Base-by-base conservation (phyloP, 2,797 vertebrate species). In the Glossophaga mutica region DNA sequence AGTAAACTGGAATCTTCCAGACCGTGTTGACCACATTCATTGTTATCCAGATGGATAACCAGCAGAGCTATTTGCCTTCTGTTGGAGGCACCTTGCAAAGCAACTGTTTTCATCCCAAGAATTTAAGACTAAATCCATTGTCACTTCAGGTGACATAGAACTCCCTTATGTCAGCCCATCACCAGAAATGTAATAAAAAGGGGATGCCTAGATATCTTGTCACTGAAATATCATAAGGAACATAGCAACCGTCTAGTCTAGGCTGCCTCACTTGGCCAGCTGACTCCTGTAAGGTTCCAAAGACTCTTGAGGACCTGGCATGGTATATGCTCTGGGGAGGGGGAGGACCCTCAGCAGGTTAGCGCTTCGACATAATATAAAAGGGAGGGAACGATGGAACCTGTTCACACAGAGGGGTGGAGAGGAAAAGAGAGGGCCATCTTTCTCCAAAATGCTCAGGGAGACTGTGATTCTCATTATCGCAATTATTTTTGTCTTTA, bases 61-160 rank as follows among this genome's bases (percentile, higher is more conserved):
- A 79, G 34, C 37, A 73, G 77, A 88, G 19, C 50, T 91, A n/a
- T 88, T 74, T 90, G 50, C 34, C 59, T 90, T 84, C 50, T 24
- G 29, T 57, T 37, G n/a, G 68, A 78, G 44, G 32, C 22, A 15
- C 88, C 85, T 88, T 59, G 14, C 34, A 96, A 85, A 91, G 44
- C 32, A 91, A 55, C 76, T 83, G 39, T 78, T 94, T 95, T 48
- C 9, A 85, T 94, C 32, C 19, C 44, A 87, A 92, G 46, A 95
- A 77, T 37, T 77, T 78, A 32, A 76, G 77, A 85, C 86, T 94
- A 93, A 96, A 88, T 78, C 82, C 42, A 44, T 70, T 94, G 96
- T 52, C 46, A 91, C 42, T 39, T 65, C 50, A 68, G n/a, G 52
- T 9, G 42, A 73, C 42, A 24, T 18, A 59, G 14, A 89, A 42